Base-by-base conservation (phyloP, 2,888 invertebrate genomes). In the Drepana falcataria region DNA sequence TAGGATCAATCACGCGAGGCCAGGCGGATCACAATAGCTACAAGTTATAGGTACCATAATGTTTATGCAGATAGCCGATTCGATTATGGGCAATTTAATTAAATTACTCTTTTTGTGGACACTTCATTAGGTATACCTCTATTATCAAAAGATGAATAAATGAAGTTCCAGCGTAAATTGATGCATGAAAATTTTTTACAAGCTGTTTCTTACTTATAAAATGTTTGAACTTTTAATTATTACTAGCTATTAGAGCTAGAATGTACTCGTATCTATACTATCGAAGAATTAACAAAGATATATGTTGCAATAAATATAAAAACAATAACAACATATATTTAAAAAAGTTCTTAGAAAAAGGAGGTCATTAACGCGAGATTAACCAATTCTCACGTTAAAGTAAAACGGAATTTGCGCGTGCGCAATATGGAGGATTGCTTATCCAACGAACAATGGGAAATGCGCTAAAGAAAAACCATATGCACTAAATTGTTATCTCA, bases 1-100 rank as follows among this genome's bases (percentile, higher is more conserved):
- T 63, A 81, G 75, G 84, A 81, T 77, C 75, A 71, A 84, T 81
- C 84, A 84, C 83, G 85, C 85, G 68, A 87, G 83, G 80, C 64
- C 77, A 71, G 57, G 56, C 67, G 68, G 73, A 77, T 68, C 70
- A 75, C 72, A 81, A 80, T 81, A 78, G 83, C 72, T 75, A 67
- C 65, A 44, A 44, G 9, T 44, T 71, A 71, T 70, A 74, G 69
- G 61, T 58, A 55, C 55, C 60, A 68, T 65, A 68, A 77, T 49
- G 40, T 79, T 79, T 79, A 80, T 80, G 77, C 74, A 79, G 73
- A 76, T 76, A 73, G 65, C 61, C 66, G 53, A 44, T 58, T 55
- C 64, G 65, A 66, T 59, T 59, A 64, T 68, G 64, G 61, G 53
- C 53, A 55, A 63, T 66, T 67, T 65, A 60, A 56, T 52, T 55